A percentile compares a stretch with the other conserved stretches of the same genome.
These are phyloP conservation scores for Formica exsecta DNA, from an alignment of 1,140 invertebrate species.

Conservation along the genomic window DNA sequence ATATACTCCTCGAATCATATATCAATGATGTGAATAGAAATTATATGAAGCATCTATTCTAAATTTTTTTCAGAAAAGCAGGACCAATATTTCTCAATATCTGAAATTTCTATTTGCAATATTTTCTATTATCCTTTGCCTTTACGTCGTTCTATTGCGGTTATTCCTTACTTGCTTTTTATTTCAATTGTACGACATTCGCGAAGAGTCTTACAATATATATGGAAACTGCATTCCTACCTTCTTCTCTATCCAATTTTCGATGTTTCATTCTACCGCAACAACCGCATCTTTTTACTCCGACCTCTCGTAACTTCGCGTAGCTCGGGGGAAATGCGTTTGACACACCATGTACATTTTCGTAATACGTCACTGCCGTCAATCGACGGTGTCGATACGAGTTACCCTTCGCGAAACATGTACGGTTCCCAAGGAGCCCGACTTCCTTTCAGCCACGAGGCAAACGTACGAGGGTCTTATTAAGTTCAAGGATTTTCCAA, in stretches of 20 bases:
- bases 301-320: neutral
- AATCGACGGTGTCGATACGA: constrained; percentile 34
- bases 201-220: neutral
- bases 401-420: neutral
- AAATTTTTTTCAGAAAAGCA: constrained; percentile 2
- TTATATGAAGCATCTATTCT: neutral
- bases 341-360: neutral
- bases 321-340: constrained; percentile 30
- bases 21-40: neutral
- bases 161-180: constrained; percentile 20
- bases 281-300: constrained; percentile 9
- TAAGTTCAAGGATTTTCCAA: constrained; percentile 41
- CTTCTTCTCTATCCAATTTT: constrained; percentile 38
- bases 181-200: constrained; percentile 10
- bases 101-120: neutral
- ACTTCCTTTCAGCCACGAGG: neutral
- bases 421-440: neutral
- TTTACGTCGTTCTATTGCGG: neutral
- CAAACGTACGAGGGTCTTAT: constrained; percentile 9
- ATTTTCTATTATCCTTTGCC: neutral
- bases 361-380: constrained; percentile 17
- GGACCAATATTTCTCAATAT: neutral
- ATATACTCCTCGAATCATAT: neutral
- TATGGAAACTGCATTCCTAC: constrained; percentile 6
- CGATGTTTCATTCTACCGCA: neutral